Base-by-base conservation (phyloP, 2,797 vertebrate species). In the Gambelia wislizenii region DNA sequence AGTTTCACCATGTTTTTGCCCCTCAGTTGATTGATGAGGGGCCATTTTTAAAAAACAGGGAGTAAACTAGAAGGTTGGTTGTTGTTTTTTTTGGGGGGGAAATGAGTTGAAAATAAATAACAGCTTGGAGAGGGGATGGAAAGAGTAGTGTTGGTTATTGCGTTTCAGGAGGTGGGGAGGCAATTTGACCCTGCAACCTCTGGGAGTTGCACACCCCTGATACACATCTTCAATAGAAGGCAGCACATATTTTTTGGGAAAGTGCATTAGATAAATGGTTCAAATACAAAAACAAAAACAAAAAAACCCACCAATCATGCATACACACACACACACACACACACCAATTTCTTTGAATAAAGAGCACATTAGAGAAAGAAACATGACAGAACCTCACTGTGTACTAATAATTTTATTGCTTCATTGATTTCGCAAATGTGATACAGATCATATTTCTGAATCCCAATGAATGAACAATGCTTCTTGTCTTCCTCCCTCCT, bases 401-500 rank as follows among this genome's bases (percentile, higher is more conserved):
- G 69, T 14, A 14, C 54, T 30, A 72, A 75, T 91, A 80, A 83
- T 86, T 78, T 92, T 91, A 75, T 36, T 80, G 3, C 47, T 92
- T 87, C 84, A 81, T 1, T 22, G 87, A 74, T 92, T 95, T 89
- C 67, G 83, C 86, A 27, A 0, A 44, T 30, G 47, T 56, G 20
- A 42, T 85, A 77, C 59, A 87, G 77, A 85, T 91, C 74, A 20
- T 92, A 92, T 84, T 95, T 94, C 85, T 82, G 47, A 83, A 89
- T 92, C 89, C 56, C 86, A 87, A 75, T 74, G 70, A 36, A 90
- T 86, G 77, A 87, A 94, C 82, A 87, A 90, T 89, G 70, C 90
- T 8, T 6, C 39, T 8, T 20, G 6, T 82, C 6, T 18, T 25
- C 42, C 64, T n/a, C 61, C 18, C 77, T 2, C 12, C 88, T n/a